phyloP scores from a whole-genome alignment of 2,113 vertebrate species.

The Herpetotheres cachinnans region DNA sequence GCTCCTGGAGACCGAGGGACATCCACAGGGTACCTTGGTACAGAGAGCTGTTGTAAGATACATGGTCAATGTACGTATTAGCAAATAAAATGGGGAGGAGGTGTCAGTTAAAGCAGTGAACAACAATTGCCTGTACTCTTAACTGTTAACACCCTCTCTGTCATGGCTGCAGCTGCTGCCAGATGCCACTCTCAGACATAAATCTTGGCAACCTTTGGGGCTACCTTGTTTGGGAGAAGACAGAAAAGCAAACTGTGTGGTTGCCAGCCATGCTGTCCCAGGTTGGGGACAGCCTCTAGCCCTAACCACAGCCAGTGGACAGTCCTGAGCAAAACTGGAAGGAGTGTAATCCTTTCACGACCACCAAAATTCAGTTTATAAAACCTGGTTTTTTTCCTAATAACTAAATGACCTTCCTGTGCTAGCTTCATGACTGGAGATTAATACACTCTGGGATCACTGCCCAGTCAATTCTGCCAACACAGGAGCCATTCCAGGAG shows the following conservation, averaged over 20 bases:
- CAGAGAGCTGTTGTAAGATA: background rate
- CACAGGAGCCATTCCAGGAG: constrained; percentile 71
- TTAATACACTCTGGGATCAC: constrained; percentile 66
- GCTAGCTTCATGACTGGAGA: constrained; percentile 61
- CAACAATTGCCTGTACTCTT: background rate
- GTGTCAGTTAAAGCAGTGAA: background rate
- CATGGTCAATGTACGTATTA: background rate
- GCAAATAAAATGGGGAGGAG: background rate
- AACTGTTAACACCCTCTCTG: background rate
- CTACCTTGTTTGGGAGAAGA: background rate
- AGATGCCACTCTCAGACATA: background rate
- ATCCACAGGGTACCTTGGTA: background rate
- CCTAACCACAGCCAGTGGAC: background rate
- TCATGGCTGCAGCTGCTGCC: background rate
- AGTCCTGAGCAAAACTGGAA: background rate
- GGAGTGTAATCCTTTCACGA: background rate
- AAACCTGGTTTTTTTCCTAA: constrained; percentile 59
- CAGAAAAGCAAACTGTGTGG: background rate
- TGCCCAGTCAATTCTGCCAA: constrained; percentile 69
- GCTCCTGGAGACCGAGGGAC: background rate
- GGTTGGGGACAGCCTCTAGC: background rate
- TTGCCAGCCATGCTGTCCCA: background rate
- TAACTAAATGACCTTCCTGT: constrained; percentile 63
- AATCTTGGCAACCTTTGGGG: background rate
- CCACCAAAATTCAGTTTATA: constrained; percentile 38